These are phyloP conservation scores for Anguilla megastoma DNA, from an alignment of 2,797 vertebrate genomes.

Conservation along the genomic window DNA sequence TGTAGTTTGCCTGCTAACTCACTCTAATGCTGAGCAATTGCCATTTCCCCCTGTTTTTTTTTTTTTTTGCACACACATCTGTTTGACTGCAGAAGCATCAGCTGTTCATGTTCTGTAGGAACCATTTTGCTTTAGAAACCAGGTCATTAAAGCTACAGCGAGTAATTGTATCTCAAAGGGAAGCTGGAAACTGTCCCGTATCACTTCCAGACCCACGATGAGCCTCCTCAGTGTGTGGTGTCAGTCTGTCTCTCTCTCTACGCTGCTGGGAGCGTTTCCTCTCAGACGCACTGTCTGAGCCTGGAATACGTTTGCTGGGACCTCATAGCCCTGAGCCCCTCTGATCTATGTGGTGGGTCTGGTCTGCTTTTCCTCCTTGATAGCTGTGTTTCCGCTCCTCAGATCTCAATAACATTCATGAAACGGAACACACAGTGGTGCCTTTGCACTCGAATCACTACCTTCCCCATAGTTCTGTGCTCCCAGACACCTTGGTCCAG, in stretches of 20 bases:
- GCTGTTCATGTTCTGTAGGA: neutral
- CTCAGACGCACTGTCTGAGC: neutral
- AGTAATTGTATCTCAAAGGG: neutral
- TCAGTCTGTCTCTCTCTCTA: neutral
- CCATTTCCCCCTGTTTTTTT: neutral
- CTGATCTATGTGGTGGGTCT: constrained; percentile 64
- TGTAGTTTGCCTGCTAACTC: neutral
- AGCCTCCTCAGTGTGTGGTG: neutral
- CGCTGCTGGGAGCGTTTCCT: neutral
- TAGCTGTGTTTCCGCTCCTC: constrained; percentile 45
- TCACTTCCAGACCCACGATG: neutral
- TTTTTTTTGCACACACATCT: neutral
- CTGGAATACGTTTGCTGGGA: constrained; percentile 34
- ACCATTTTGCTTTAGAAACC: neutral
- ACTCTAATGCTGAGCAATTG: neutral
- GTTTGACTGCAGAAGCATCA: neutral
- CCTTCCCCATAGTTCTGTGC: neutral
- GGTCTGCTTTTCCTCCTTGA: constrained; percentile 37
- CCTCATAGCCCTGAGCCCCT: constrained; percentile 59
- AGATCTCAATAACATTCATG: neutral
- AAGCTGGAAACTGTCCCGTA: neutral
- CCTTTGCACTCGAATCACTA: neutral
- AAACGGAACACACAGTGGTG: neutral
- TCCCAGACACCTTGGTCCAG: neutral
- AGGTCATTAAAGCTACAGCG: neutral